Conservation (phyloP, 1,140 invertebrate genomes). For the Cephus cinctus region DNA sequence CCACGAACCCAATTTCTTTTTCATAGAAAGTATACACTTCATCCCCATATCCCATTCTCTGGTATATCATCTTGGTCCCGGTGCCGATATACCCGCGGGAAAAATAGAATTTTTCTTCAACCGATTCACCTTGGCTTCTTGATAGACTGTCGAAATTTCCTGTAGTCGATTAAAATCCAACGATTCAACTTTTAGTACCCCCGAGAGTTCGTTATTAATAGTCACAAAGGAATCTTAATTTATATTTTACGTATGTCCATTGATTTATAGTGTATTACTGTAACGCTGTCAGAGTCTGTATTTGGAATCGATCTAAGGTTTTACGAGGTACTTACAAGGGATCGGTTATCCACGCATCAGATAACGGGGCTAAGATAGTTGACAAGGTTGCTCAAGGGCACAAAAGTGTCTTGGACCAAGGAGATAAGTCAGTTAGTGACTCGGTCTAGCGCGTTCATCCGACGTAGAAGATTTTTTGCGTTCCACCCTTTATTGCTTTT, state of each 20-base stretch:
- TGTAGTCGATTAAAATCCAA: too few relatives aligned
- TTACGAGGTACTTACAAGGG: too few relatives aligned
- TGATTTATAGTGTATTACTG: too few relatives aligned
- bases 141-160: too few relatives aligned
- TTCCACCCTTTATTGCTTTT: slow-evolving; percentile 40
- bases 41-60: slow-evolving; percentile 21
- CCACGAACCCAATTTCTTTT: slow-evolving; percentile 40
- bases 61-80: neutral
- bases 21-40: slow-evolving; percentile 15
- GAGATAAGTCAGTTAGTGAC: slow-evolving; percentile 54
- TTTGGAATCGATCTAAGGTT: too few relatives aligned
- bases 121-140: neutral
- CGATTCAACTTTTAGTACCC: too few relatives aligned
- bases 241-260: too few relatives aligned
- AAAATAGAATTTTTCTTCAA: slow-evolving; percentile 18
- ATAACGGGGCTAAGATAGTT: too few relatives aligned
- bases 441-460: slow-evolving; percentile 51
- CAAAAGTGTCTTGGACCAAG: neutral
- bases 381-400: neutral
- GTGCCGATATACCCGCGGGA: slow-evolving; percentile 25
- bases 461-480: slow-evolving; percentile 41
- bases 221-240: too few relatives aligned
- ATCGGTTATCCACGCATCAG: too few relatives aligned
- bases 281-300: too few relatives aligned
- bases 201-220: too few relatives aligned